Evolutionary conservation across 2,888 invertebrate genomes (phyloP), one percentile per base, ranked within the genome.

Genomic region (Pandemis cinnamomeana): DNA sequence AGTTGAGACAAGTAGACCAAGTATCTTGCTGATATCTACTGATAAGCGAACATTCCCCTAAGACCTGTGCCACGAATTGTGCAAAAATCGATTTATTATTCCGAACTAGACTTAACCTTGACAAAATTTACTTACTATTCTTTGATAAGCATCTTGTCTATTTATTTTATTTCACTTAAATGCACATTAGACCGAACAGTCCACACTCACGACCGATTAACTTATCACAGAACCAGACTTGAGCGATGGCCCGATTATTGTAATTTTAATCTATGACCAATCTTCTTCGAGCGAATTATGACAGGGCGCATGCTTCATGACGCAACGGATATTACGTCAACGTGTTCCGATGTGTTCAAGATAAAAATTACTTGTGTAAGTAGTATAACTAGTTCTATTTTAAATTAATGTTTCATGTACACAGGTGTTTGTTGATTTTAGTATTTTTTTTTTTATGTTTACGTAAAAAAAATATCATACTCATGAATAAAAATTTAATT

Each of bases 121-220:
- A 80, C 76, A 78, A 81, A 81, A 70, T 79, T 81, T 94, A 96
- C 96, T 96, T 89, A 96, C 96, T 94, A 96, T 95, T 96, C 96
- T 95, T 96, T 96, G 91, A 96, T 96, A 92, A 96, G 95, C 96
- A 96, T 96, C 88, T 90, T 95, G 93, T 88, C 82, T 88, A 86
- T 85, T 87, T 89, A 88, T 85, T 85, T 87, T 86, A 82, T 84
- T 86, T 87, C 90, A 92, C 92, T 90, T 91, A 91, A 84, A 91
- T 89, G 91, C 92, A 93, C 93, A 93, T 92, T 86, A 93, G 93
- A 74, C 61, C 61, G 58, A 71, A 94, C 91, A 92, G 91, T 94
- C 89, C 95, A 95, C 94, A 90, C 90, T 86, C 90, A 91, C 89
- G 83, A 84, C 87, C 86, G 84, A 89, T 83, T 87, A 88, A 90